Conservation (phyloP, 2,113 vertebrate species). For the Mirza zaza region DNA sequence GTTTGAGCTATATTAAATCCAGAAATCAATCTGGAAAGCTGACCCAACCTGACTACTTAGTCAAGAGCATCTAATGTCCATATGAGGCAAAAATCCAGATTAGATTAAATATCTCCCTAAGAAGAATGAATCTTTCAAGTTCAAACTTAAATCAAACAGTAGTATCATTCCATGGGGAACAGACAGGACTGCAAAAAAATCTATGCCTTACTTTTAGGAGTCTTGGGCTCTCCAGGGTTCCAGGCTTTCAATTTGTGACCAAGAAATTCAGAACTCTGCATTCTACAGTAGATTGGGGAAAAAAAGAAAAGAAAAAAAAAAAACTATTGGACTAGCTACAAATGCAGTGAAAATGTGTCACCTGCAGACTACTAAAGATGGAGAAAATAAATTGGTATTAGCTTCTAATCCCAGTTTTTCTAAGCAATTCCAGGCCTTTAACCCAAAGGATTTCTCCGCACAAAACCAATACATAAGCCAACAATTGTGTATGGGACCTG, state of each 20-base stretch:
- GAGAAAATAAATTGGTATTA: slow-evolving; percentile 7
- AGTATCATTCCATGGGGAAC: background rate
- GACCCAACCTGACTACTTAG: background rate
- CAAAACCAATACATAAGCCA: background rate
- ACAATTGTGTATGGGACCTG: background rate
- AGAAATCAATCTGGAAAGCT: background rate
- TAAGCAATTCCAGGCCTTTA: background rate
- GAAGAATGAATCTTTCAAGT: background rate
- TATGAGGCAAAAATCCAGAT: background rate
- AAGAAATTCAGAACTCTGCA: background rate
- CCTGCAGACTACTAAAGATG: background rate
- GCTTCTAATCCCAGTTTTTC: background rate
- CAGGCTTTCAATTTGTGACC: background rate
- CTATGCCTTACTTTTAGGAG: background rate
- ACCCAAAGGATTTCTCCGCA: background rate
- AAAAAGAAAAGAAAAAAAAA: background rate
- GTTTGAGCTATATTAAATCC: background rate
- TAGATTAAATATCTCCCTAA: background rate
- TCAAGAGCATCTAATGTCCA: background rate
- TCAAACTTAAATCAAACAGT: background rate
- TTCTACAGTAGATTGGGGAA: background rate
- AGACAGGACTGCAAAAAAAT: background rate
- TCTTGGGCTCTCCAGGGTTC: background rate
- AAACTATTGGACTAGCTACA: background rate
- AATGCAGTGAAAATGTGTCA: background rate